Evolutionary conservation across 2,797 vertebrate species (phyloP).

Genomic region (Lacerta bilineata): DNA sequence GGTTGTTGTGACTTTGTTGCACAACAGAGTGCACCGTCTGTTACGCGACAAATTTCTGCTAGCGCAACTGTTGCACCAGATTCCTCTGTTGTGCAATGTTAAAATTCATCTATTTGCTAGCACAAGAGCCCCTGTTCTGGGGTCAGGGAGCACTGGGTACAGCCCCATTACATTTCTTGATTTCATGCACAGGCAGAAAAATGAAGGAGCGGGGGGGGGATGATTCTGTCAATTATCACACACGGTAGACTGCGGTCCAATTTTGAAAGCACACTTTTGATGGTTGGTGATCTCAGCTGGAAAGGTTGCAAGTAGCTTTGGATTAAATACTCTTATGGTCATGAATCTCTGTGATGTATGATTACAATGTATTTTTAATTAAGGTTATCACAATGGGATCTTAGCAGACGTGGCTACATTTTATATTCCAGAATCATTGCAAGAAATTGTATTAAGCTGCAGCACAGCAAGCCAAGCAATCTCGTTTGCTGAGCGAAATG

Average conservation of each 20-base stretch:
- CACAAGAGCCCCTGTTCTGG: too few species aligned
- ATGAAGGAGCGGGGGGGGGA: not conserved
- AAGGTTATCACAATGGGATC: conserved; percentile 6
- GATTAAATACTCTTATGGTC: not conserved
- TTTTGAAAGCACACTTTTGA: too few species aligned
- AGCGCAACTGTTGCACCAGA: too few species aligned
- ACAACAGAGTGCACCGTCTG: too few species aligned
- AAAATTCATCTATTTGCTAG: too few species aligned
- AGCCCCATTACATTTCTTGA: too few species aligned
- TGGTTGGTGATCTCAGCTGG: not conserved
- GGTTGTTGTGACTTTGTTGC: too few species aligned
- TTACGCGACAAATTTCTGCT: too few species aligned
- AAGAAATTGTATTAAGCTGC: conserved; percentile 23
- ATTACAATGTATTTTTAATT: conserved; percentile 21
- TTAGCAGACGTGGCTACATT: conserved; percentile 13
- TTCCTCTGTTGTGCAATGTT: too few species aligned
- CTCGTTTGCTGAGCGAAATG: conserved; percentile 30
- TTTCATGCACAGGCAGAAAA: not conserved
- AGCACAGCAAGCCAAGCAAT: conserved; percentile 32
- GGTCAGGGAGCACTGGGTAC: too few species aligned
- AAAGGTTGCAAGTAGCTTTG: not conserved
- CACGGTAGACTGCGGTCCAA: not conserved
- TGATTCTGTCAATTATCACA: not conserved
- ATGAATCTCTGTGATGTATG: conserved; percentile 16
- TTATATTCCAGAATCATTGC: not conserved